Conservation (phyloP, 2,888 invertebrate species). For the Rhagonycha lutea region DNA sequence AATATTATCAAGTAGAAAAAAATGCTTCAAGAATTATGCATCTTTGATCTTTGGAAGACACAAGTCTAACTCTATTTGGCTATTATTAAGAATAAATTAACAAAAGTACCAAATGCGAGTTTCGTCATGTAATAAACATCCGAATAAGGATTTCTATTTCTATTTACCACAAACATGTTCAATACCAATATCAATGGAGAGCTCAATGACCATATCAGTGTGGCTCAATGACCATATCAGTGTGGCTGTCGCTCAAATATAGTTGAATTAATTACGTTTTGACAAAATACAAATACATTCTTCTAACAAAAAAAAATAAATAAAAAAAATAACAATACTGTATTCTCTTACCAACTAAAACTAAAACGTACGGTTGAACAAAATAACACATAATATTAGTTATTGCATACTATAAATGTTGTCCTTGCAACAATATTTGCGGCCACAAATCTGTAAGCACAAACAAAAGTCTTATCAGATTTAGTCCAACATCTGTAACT, state of each 20-base stretch:
- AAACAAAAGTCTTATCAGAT: constrained; percentile 3
- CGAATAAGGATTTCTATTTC: not conserved
- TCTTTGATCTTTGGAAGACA: not conserved
- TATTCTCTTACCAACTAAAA: constrained; percentile 13
- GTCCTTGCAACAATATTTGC: constrained; percentile 7
- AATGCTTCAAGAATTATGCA: not conserved
- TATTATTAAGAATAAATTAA: not conserved
- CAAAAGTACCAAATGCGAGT: not conserved
- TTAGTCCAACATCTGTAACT: not conserved
- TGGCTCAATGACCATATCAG: not conserved
- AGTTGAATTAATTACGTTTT: not conserved
- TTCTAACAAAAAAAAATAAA: constrained; percentile 9
- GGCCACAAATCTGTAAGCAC: constrained; percentile 7
- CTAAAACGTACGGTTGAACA: constrained; percentile 8
- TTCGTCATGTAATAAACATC: not conserved
- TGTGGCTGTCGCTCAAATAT: not conserved
- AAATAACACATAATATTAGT: constrained; percentile 16
- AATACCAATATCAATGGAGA: not conserved
- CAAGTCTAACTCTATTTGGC: not conserved
- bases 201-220: too few relatives aligned
- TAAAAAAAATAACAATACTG: constrained; percentile 20
- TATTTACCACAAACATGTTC: not conserved
- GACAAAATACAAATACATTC: not conserved
- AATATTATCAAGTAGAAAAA: not conserved
- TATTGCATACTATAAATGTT: constrained; percentile 23